Conservation (phyloP, 2,113 vertebrate species). For the Brachypteracias leptosomus region DNA sequence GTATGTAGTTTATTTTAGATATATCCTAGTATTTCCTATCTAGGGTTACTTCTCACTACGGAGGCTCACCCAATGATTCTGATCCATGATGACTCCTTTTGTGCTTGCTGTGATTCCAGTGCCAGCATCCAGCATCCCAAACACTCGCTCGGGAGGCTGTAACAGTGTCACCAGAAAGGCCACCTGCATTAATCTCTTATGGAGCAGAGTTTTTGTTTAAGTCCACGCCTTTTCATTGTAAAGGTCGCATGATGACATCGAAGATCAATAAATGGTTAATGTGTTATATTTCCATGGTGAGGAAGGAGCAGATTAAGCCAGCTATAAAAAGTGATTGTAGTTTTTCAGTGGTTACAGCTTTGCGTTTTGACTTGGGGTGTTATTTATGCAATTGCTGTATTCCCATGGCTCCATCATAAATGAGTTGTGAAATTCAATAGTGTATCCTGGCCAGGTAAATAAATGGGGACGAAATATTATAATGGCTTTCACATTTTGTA, state of each 20-base stretch:
- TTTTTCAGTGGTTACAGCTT: neutral
- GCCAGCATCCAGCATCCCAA: neutral
- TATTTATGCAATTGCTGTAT: slow-evolving; percentile 32
- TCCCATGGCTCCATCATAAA: slow-evolving; percentile 32
- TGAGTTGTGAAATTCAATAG: slow-evolving; percentile 11
- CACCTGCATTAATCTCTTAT: neutral
- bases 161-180: neutral
- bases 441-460: slow-evolving; percentile 18
- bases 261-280: slow-evolving; percentile 14
- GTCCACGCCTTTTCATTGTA: neutral
- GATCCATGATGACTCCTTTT: neutral
- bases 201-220: neutral
- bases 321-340: slow-evolving; percentile 9
- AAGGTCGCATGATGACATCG: neutral
- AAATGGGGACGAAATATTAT: slow-evolving; percentile 15
- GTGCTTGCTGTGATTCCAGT: neutral
- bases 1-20: neutral
- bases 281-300: neutral
- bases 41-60: neutral
- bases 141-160: neutral
- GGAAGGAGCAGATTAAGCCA: neutral
- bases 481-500: slow-evolving; percentile 40
- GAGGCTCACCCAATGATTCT: neutral
- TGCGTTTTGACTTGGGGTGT: slow-evolving; percentile 18
- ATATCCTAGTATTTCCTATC: neutral